Evolutionary conservation across 2,888 invertebrate genomes (phyloP).

Genomic region (Sesamia inferens): DNA sequence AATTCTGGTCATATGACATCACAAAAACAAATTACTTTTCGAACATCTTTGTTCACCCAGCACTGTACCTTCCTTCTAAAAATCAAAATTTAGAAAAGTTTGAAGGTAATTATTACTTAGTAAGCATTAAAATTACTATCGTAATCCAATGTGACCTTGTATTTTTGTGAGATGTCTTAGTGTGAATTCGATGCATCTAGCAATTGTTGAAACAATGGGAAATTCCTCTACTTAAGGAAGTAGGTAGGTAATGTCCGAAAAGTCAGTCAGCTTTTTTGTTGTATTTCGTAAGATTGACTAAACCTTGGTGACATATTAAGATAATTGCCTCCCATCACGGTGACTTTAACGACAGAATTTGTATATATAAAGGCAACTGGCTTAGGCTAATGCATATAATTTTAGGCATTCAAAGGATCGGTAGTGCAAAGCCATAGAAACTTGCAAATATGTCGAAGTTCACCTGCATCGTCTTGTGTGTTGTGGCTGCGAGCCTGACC

Average conservation of each 20-base stretch:
- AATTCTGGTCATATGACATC: background rate
- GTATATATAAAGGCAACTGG: conserved; percentile 51
- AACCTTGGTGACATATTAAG: conserved; percentile 58
- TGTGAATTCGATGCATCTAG: conserved; percentile 14
- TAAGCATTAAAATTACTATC: background rate
- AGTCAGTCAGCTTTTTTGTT: conserved; percentile 54
- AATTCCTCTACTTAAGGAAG: conserved; percentile 55
- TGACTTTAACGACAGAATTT: conserved; percentile 51
- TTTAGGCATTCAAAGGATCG: conserved; percentile 37
- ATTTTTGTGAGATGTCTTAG: conserved; percentile 9
- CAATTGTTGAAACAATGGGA: conserved; percentile 53
- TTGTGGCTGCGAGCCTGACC: conserved; percentile 57
- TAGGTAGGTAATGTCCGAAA: conserved; percentile 35
- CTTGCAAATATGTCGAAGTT: conserved; percentile 55
- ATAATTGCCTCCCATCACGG: conserved; percentile 57
- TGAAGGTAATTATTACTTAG: background rate
- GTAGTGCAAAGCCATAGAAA: conserved; percentile 31
- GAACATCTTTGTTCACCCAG: background rate
- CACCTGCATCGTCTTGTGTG: conserved; percentile 46
- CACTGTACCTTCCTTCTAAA: background rate
- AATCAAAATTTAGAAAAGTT: background rate
- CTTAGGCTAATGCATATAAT: conserved; percentile 41
- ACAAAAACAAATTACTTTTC: background rate
- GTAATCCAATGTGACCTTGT: conserved; percentile 5
- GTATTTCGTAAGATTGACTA: conserved; percentile 49